Percentiles rank a stretch among this genome's conserved stretches.
Evolutionary conservation across 1,140 invertebrate genomes (phyloP).

Genomic region (Brachionus paranguensis): DNA sequence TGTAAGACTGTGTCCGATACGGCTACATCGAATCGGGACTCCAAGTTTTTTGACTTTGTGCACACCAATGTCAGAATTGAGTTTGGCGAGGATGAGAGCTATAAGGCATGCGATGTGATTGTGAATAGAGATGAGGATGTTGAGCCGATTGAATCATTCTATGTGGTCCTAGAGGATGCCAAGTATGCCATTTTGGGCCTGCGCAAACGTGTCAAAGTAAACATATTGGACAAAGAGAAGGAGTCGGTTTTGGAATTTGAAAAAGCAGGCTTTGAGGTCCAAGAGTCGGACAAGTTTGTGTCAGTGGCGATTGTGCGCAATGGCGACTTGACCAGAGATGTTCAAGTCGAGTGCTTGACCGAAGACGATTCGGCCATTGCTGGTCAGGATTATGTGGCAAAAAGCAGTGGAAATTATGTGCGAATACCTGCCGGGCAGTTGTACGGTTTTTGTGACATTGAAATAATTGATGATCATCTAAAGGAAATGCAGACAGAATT

Average conservation of each 20-base stretch:
- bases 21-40: slow-evolving; percentile 42
- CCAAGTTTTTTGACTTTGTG: not conserved
- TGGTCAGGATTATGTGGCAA: not conserved
- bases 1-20: slow-evolving; percentile 46
- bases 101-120: slow-evolving; percentile 49
- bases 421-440: not conserved
- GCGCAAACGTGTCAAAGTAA: slow-evolving; percentile 33
- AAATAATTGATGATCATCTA: slow-evolving; percentile 18
- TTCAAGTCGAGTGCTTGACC: slow-evolving; percentile 22
- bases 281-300: slow-evolving; percentile 46
- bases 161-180: slow-evolving; percentile 47
- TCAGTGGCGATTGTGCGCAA: slow-evolving; percentile 46
- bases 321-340: not conserved
- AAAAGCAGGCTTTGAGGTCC: slow-evolving; percentile 44
- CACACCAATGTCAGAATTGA: slow-evolving; percentile 45
- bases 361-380: not conserved
- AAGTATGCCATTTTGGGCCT: slow-evolving; percentile 45
- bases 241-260: slow-evolving; percentile 50
- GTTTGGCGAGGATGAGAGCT: slow-evolving; percentile 52
- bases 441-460: slow-evolving; percentile 26
- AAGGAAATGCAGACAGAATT: not conserved
- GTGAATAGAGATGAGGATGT: slow-evolving; percentile 52
- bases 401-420: not conserved
- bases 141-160: slow-evolving; percentile 51
- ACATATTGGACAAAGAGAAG: slow-evolving; percentile 44